A percentile compares a stretch with the other conserved stretches of the same genome.
Conservation (phyloP, 2,888 invertebrate genomes). For the Apamea monoglypha region DNA sequence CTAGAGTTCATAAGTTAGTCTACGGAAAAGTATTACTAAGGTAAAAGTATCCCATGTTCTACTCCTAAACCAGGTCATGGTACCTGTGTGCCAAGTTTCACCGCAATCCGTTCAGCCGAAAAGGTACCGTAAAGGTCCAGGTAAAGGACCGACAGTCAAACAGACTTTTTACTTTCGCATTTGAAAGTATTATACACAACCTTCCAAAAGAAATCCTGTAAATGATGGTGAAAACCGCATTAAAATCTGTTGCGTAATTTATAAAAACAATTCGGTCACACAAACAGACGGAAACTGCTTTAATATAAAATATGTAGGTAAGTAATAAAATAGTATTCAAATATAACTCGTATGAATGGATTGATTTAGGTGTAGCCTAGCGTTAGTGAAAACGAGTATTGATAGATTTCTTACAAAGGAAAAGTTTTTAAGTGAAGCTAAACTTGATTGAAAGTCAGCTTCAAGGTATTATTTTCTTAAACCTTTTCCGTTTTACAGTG, state of each 20-base stretch:
- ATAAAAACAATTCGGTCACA: background rate
- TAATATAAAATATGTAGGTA: background rate
- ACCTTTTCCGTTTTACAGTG: slow-evolving; percentile 30
- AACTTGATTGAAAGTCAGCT: slow-evolving; percentile 20
- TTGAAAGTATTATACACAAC: background rate
- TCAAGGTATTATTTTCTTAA: slow-evolving; percentile 17
- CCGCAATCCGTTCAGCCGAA: background rate
- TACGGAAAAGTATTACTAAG: background rate
- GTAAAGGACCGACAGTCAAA: no score
- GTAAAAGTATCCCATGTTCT: background rate
- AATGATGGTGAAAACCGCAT: background rate
- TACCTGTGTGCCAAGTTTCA: background rate
- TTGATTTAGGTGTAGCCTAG: background rate
- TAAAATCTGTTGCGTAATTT: background rate
- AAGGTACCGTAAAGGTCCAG: no score
- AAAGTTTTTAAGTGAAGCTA: slow-evolving; percentile 36
- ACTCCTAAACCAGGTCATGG: background rate
- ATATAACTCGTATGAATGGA: background rate
- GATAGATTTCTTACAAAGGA: slow-evolving; percentile 21
- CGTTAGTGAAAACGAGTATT: background rate
- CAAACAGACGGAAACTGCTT: background rate
- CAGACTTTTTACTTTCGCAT: background rate
- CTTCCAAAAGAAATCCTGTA: background rate
- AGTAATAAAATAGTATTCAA: background rate
- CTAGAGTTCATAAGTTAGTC: background rate